Evolutionary conservation across 2,888 invertebrate genomes (phyloP).

Genomic region (Halictus ligatus): DNA sequence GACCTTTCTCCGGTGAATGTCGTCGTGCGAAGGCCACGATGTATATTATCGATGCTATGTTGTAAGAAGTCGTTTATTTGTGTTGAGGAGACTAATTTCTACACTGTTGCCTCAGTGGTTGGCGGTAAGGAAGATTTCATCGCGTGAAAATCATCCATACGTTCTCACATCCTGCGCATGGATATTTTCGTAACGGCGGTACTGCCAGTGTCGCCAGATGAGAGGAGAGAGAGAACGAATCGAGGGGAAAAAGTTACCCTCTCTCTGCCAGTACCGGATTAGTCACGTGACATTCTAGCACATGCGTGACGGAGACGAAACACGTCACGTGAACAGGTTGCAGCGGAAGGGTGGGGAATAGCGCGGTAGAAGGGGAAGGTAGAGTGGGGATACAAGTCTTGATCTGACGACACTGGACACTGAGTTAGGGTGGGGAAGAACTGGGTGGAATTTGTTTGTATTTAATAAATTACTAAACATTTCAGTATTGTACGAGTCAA

Average conservation of each 20-base stretch:
- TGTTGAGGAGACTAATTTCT: not conserved
- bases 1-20: not conserved
- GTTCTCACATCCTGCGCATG: not conserved
- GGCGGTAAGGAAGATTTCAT: not conserved
- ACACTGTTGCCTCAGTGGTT: not conserved
- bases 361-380: too few relatives aligned
- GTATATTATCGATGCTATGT: not conserved
- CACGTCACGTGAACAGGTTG: too few relatives aligned
- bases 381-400: too few relatives aligned
- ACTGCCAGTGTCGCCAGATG: not conserved
- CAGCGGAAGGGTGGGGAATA: too few relatives aligned
- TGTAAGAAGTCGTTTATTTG: slow-evolving; percentile 2
- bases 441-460: too few relatives aligned
- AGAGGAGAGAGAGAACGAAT: not conserved
- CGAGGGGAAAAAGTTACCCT: not conserved
- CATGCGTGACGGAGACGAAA: too few relatives aligned
- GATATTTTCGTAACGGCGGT: not conserved
- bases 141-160: not conserved
- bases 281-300: too few relatives aligned
- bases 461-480: too few relatives aligned
- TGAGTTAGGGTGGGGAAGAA: too few relatives aligned
- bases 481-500: too few relatives aligned
- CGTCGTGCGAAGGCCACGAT: not conserved
- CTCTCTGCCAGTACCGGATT: not conserved
- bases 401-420: too few relatives aligned